These are phyloP conservation scores for Halocynthia aurantium DNA, from an alignment of 23 tunicate genomes.

Conservation along the genomic window DNA sequence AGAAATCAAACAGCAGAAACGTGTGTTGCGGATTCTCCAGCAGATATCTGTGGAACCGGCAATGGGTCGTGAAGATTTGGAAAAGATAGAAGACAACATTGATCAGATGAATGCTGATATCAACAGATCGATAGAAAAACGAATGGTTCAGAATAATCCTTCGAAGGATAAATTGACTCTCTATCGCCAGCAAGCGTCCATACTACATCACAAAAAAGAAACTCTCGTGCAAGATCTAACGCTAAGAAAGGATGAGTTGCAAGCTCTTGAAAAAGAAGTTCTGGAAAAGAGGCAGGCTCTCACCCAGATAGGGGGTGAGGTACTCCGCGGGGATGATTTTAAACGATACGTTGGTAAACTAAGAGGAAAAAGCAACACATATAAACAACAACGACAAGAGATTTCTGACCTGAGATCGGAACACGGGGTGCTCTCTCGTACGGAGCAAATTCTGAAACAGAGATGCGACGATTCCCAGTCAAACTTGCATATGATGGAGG, in stretches of 20 bases:
- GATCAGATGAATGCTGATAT: conserved; percentile 38
- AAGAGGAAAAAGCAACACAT: conserved; percentile 50
- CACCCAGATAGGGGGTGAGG: conserved; percentile 67
- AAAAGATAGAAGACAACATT: conserved; percentile 42
- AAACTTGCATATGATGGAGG: conserved; percentile 30
- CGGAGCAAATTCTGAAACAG: conserved; percentile 57
- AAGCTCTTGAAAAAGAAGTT: conserved; percentile 45
- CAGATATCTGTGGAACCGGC: conserved; percentile 56
- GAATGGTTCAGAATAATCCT: conserved; percentile 69
- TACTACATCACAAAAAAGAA: conserved; percentile 77
- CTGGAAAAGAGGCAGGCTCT: conserved; percentile 43
- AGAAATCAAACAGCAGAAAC: conserved; percentile 48
- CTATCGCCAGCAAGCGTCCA: conserved; percentile 85
- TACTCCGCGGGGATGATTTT: conserved; percentile 75
- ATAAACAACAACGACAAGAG: conserved; percentile 46
- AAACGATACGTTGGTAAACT: conserved; percentile 52
- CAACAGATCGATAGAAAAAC: conserved; percentile 65
- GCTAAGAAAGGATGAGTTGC: conserved; percentile 50
- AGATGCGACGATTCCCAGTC: conserved; percentile 31
- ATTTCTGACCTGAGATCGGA: conserved; percentile 67
- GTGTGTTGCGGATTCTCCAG: conserved; percentile 28
- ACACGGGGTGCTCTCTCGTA: conserved; percentile 70
- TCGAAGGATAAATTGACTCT: conserved; percentile 76
- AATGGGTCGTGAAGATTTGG: conserved; percentile 34
- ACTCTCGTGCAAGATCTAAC: conserved; percentile 47